Evolutionary conservation across 2,888 invertebrate species (phyloP), one percentile per base, ranked within the genome.

Genomic region (Ichneumoninae sp.): DNA sequence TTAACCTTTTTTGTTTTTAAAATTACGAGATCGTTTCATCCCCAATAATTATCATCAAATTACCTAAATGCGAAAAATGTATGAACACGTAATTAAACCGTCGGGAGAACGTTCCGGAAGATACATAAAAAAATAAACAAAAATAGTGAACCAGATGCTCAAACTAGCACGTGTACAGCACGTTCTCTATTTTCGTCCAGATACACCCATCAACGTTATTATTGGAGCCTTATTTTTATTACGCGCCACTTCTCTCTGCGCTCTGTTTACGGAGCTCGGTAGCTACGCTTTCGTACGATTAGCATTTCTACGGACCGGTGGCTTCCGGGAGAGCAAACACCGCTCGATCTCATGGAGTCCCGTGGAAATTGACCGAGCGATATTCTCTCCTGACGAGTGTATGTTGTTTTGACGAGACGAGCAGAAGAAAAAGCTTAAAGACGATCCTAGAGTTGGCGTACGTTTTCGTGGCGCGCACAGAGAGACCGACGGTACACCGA

Each of bases 81-180:
- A 68, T 74, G 36, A 30, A 36, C 22, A 70, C 44, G 70, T 62
- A 47, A 81, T 81, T 50, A 62, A 76, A 76, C 36, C 50, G 54
- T 3, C 22, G 30, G 19, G 71, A 13, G 40, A 57, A 54, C 40
- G 71, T 62, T 74, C n/a, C 47, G n/a, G 60, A 65, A 65, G 33
- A 40, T 19, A 1, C 3, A 65, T 19, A 65, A 19, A 40, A 65
- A 40, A n/a, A 33, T 40, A 40, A 40, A 40, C 5, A 54, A 7
- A 54, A 54, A 47, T 47, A 16, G 33, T 62, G 2, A 3, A 62
- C 30, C 62, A 62, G 62, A 62, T 62, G 62, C 30, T 6, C 16
- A 16, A 6, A 33, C n/a, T 6, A 62, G 62, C 62, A 30, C 30
- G 62, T 33, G 30, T 30, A 30, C 6, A 5, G 30, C 60, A 1